Base-by-base conservation (phyloP, 1,140 invertebrate genomes). In the Antheraea mylitta region DNA sequence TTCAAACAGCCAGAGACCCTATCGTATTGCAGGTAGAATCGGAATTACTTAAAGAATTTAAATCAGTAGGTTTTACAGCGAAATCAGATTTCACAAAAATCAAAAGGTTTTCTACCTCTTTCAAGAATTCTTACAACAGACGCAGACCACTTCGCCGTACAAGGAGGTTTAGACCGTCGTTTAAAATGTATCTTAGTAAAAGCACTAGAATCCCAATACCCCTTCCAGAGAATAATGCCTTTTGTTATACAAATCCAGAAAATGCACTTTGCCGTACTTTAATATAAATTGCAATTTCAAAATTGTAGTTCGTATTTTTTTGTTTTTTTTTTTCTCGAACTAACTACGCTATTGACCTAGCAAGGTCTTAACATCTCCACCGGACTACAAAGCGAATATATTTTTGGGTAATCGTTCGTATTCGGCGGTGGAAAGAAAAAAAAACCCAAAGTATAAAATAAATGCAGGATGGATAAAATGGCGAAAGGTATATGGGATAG, bases 201-300 rank as follows among this genome's bases (percentile, higher is more conserved):
- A 83, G 81, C 58, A 75, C 71, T 3, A 72, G 71, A 13, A 73
- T 78, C 10, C 75, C 79, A 13, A 61, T 83, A 37, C 81, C 81
- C 1, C 53, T 81, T 22, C 78, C 79, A 4, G 79, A 80, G 68
- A 81, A 83, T 53, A 71, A 83, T 45, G 78, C 78, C 0, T 83
- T 83, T 64, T 83, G 81, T 65, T 75, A 68, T 62, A 76, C 72
- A 3, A 69, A 83, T 36, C 81, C 81, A 11, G 18, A 76, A 3
- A 83, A 65, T 61, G 37, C 78, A 0, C 58, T 81, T 18, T 83
- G 81, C 75, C 70, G 74, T 4, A 79, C 79, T 66, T 73, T 73
- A 18, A 77, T 79, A 67, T 45, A 58, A 64, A n/a, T 7, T 61
- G 18, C 9, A 64, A 18, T n/a, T 53, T 11, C 2, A 42, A 42